These are phyloP conservation scores for Neotoxoptera formosana DNA, from an alignment of 1,140 invertebrate genomes.

Conservation along the genomic window DNA sequence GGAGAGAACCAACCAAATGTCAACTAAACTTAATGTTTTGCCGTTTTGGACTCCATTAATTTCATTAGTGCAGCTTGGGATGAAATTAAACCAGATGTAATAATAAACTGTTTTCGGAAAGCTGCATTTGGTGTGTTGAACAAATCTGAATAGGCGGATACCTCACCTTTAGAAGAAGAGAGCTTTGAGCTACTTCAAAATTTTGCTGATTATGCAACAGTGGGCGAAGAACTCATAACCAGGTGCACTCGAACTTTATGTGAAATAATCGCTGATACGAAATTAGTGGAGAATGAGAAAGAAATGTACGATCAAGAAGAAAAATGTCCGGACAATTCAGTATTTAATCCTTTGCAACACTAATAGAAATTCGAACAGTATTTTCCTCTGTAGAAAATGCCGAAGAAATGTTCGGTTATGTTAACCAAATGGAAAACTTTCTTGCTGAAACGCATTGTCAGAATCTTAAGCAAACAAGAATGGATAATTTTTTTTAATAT, in stretches of 20 bases:
- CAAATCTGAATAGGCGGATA: neutral
- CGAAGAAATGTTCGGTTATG: constrained; percentile 18
- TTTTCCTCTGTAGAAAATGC: constrained; percentile 13
- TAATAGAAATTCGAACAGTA: constrained; percentile 2
- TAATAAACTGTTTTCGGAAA: constrained; percentile 22
- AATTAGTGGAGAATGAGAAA: neutral
- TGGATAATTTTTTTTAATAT: neutral
- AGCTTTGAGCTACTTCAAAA: neutral
- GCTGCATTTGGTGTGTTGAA: constrained; percentile 9
- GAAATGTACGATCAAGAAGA: neutral
- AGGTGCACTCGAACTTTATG: constrained; percentile 20
- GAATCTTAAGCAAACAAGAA: constrained; percentile 15
- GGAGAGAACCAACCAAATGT: too few relatives aligned
- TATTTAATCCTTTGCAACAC: neutral
- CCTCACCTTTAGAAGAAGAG: neutral
- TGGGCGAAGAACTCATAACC: neutral
- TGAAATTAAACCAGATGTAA: neutral
- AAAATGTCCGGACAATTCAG: neutral
- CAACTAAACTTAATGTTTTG: too few relatives aligned
- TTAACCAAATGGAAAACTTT: constrained; percentile 6
- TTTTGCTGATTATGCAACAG: neutral
- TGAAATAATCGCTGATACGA: constrained; percentile 38
- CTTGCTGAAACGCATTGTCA: constrained; percentile 4
- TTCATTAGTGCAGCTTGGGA: too few relatives aligned
- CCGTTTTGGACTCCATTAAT: too few relatives aligned